Conservation (phyloP, 35 echinoderm and acorn worm species). For the Acanthaster planci region DNA sequence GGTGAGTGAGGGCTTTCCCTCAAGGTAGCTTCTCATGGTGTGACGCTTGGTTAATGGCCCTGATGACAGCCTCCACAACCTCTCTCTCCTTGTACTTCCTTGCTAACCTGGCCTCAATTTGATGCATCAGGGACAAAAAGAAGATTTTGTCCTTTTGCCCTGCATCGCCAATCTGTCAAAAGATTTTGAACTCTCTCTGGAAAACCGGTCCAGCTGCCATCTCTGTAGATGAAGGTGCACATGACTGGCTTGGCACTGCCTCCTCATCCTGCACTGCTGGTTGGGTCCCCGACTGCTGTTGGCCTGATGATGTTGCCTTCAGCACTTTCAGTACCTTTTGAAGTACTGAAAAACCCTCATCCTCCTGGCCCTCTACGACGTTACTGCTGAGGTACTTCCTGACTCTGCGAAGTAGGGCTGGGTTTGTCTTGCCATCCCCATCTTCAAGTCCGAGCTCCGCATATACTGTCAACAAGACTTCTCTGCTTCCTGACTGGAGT, state of each 20-base stretch:
- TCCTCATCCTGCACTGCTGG: neutral
- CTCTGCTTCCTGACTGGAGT: neutral
- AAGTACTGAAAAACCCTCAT: neutral
- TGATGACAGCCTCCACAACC: slow-evolving; percentile 33
- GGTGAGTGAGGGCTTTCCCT: neutral
- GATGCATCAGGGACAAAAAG: slow-evolving; percentile 33
- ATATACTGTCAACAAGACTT: neutral
- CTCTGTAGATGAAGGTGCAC: neutral
- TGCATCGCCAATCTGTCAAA: neutral
- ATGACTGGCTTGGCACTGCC: neutral
- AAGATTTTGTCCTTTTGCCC: slow-evolving; percentile 36
- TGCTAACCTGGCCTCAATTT: slow-evolving; percentile 35
- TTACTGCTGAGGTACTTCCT: slow-evolving; percentile 11
- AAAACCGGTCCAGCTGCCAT: neutral
- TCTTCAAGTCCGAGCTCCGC: neutral
- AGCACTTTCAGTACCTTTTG: neutral
- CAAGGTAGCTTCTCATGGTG: slow-evolving; percentile 41
- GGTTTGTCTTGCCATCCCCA: neutral
- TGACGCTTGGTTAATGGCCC: slow-evolving; percentile 25
- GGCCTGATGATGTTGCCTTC: neutral
- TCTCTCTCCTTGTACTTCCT: slow-evolving; percentile 35
- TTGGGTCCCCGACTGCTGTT: too few species aligned
- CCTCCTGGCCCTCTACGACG: neutral
- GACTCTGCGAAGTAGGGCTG: neutral
- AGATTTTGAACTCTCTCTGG: slow-evolving; percentile 54